Evolutionary conservation across 2,888 invertebrate species (phyloP).

Genomic region (Lamellibrachia satsuma): DNA sequence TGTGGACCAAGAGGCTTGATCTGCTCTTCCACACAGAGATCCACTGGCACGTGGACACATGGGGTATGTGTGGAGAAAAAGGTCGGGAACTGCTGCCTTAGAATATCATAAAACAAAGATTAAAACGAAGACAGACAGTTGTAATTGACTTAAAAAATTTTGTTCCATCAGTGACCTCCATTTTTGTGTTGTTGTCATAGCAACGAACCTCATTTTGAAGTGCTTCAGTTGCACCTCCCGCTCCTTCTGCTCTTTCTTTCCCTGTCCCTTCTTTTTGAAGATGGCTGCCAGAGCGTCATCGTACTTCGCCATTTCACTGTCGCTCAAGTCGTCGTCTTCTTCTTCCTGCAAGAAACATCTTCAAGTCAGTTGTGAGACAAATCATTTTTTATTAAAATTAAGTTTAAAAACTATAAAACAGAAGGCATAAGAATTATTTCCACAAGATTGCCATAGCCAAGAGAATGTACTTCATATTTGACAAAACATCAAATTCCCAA

Average conservation of each 20-base stretch:
- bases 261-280: slow-evolving; percentile 18
- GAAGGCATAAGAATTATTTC: too few species aligned
- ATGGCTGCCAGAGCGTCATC: slow-evolving; percentile 23
- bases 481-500: not conserved
- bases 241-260: slow-evolving; percentile 20
- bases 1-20: too few species aligned
- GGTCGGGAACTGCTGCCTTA: too few species aligned
- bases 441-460: too few species aligned
- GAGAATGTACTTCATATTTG: too few species aligned
- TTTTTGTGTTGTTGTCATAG: not conserved
- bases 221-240: slow-evolving; percentile 23
- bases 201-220: slow-evolving; percentile 14
- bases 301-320: slow-evolving; percentile 29
- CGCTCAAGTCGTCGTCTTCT: slow-evolving; percentile 14
- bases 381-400: too few species aligned
- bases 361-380: too few species aligned
- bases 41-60: too few species aligned
- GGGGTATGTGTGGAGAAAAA: too few species aligned
- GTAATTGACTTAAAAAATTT: not conserved
- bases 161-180: not conserved
- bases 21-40: too few species aligned
- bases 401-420: too few species aligned
- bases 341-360: not conserved
- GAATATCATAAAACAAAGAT: not conserved
- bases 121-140: not conserved